These are phyloP conservation scores for Tetranychus piercei DNA, from an alignment of 2,888 invertebrate species.

Conservation along the genomic window DNA sequence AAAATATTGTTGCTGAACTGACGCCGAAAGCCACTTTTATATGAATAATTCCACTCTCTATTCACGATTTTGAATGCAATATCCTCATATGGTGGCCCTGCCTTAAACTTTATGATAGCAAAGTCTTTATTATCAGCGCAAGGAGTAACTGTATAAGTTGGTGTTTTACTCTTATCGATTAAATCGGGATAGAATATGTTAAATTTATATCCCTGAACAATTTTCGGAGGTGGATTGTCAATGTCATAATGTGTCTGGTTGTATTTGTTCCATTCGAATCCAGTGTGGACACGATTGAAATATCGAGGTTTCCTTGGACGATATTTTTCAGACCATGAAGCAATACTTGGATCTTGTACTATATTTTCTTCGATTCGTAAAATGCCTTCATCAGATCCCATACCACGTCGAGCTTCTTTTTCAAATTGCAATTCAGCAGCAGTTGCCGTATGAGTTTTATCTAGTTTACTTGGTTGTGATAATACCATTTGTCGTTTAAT, in stretches of 20 bases:
- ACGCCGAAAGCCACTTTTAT: conserved; percentile 90
- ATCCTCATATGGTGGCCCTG: conserved; percentile 99
- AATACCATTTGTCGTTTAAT: conserved; percentile 49
- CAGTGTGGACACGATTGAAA: conserved; percentile 77
- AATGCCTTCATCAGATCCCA: conserved; percentile 66
- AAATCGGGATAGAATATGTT: conserved; percentile 99
- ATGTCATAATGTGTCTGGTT: conserved; percentile 99
- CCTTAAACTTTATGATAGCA: conserved; percentile 76
- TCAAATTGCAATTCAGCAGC: conserved; percentile 50
- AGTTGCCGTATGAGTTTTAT: conserved; percentile 33
- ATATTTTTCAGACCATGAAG: conserved; percentile 94
- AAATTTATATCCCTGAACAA: conserved; percentile 99
- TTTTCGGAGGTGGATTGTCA: conserved; percentile 99
- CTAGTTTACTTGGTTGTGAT: conserved; percentile 33
- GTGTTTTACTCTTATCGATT: conserved; percentile 76
- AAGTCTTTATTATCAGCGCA: conserved; percentile 85
- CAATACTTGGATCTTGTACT: conserved; percentile 46
- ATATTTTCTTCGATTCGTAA: conserved; percentile 63
- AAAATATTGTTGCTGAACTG: conserved; percentile 99
- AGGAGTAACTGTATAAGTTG: conserved; percentile 76
- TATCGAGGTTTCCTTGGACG: conserved; percentile 90
- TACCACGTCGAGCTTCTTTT: conserved; percentile 60
- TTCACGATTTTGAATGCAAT: conserved; percentile 97
- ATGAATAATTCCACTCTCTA: conserved; percentile 97
- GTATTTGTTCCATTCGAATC: conserved; percentile 99